These are phyloP conservation scores for Lottia gigantea DNA, from an alignment of 2,888 invertebrate genomes.

Conservation along the genomic window DNA sequence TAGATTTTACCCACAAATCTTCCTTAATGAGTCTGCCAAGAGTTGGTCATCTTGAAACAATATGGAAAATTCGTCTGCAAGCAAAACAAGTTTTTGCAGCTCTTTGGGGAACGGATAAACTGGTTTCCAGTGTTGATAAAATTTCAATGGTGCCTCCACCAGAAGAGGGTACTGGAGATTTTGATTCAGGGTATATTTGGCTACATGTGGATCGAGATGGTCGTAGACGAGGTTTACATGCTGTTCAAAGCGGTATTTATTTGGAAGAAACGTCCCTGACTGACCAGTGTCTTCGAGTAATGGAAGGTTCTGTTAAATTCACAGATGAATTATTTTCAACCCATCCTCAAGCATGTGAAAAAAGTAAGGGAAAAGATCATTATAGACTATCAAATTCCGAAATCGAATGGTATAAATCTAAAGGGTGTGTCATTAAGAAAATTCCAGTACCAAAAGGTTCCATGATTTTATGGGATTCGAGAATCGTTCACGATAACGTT, in stretches of 20 bases:
- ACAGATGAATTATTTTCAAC: neutral
- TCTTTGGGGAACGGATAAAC: neutral
- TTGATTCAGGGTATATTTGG: neutral
- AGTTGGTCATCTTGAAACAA: neutral
- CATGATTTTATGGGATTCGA: neutral
- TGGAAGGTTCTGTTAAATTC: neutral
- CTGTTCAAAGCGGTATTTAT: neutral
- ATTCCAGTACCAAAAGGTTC: slow-evolving; percentile 1
- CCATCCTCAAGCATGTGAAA: neutral
- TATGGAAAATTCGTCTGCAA: neutral
- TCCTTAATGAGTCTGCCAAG: neutral
- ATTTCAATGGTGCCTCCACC: neutral
- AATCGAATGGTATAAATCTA: neutral
- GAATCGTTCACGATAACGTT: neutral
- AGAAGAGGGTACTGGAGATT: neutral
- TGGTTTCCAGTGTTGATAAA: slow-evolving; percentile 3
- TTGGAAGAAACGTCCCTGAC: neutral
- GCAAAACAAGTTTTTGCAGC: neutral
- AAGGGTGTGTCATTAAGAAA: neutral
- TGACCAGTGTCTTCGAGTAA: neutral
- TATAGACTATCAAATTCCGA: neutral
- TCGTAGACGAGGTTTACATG: neutral
- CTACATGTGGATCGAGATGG: neutral
- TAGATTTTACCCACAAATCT: neutral
- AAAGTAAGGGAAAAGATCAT: neutral